These are phyloP conservation scores for Troilus luridus DNA, from an alignment of 2,888 invertebrate species.

Conservation along the genomic window DNA sequence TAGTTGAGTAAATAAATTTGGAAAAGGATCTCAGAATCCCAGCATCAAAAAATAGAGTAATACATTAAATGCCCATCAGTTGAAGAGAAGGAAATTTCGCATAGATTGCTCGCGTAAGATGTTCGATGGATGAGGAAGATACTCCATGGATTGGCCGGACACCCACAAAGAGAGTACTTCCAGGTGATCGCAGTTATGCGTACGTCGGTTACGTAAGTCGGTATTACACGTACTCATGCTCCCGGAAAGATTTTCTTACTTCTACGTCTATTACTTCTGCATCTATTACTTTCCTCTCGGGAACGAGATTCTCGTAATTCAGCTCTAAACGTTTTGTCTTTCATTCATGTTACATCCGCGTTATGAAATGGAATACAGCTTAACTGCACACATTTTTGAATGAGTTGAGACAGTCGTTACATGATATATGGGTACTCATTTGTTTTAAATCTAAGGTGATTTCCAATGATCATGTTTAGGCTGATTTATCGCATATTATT, in stretches of 20 bases:
- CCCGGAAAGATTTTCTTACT: slow-evolving; percentile 29
- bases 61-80: too few relatives aligned
- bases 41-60: too few relatives aligned
- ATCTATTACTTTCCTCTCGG: slow-evolving; percentile 18
- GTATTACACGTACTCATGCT: slow-evolving; percentile 35
- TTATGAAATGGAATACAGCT: neutral
- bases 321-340: neutral
- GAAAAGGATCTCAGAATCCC: too few relatives aligned
- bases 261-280: neutral
- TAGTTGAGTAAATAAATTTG: too few relatives aligned
- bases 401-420: neutral
- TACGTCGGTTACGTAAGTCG: slow-evolving; percentile 5
- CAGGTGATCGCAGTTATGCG: slow-evolving; percentile 13
- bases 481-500: neutral
- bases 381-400: neutral
- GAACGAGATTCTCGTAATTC: slow-evolving; percentile 39
- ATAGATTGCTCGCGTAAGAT: neutral
- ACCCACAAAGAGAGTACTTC: neutral
- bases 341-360: slow-evolving; percentile 13
- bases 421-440: neutral
- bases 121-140: neutral
- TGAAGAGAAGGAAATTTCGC: neutral
- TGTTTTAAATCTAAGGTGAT: neutral
- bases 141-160: neutral
- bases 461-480: neutral